These are phyloP conservation scores for Actinemys pallida DNA, from an alignment of 2,113 vertebrate genomes.

Conservation along the genomic window DNA sequence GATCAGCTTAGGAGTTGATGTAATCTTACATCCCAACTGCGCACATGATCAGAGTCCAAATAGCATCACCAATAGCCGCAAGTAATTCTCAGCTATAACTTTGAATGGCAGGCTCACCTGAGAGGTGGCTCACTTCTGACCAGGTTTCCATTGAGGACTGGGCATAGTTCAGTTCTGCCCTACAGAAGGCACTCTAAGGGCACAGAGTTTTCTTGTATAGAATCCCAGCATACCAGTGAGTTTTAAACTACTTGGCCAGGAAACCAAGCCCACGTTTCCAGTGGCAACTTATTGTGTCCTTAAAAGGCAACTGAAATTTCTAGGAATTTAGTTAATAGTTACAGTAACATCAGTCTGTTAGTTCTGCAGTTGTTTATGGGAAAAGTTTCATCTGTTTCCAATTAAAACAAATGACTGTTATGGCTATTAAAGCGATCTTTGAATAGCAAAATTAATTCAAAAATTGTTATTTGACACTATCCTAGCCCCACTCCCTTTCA, in stretches of 20 bases:
- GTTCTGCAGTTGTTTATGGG: not conserved
- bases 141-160: not conserved
- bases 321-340: not conserved
- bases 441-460: not conserved
- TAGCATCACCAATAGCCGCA: not conserved
- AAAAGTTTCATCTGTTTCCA: not conserved
- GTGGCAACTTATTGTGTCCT: not conserved
- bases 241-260: not conserved
- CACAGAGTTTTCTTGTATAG: not conserved
- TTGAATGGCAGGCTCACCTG: not conserved
- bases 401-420: not conserved
- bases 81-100: not conserved
- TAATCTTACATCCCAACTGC: not conserved
- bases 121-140: not conserved
- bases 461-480: not conserved
- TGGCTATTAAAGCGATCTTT: not conserved
- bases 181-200: not conserved
- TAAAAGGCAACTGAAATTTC: not conserved
- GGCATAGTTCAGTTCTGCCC: not conserved
- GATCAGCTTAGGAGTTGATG: rapidly evolving
- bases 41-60: not conserved
- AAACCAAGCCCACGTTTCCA: not conserved
- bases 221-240: not conserved
- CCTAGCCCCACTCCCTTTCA: not conserved
- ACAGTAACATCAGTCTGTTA: not conserved